phyloP scores from a whole-genome alignment of 2,797 vertebrate species.

The Falco concolor region DNA sequence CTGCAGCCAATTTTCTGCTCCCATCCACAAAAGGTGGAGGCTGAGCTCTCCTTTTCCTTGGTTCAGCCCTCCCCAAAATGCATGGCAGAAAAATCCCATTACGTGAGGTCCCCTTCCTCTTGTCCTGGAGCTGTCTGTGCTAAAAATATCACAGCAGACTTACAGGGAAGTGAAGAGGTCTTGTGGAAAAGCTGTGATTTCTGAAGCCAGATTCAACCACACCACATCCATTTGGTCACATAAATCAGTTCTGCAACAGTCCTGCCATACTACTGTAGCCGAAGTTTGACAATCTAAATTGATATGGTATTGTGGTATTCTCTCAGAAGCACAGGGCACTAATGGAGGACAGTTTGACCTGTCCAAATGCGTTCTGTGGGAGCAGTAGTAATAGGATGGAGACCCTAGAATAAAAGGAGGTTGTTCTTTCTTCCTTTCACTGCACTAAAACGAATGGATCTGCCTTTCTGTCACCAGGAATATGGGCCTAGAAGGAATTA shows the following conservation, averaged over 20 bases:
- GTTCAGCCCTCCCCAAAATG: not conserved
- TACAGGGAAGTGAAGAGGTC: not conserved
- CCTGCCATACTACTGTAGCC: not conserved
- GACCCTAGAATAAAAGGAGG: not conserved
- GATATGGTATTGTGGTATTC: not conserved
- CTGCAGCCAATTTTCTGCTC: constrained; percentile 16
- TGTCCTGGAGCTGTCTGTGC: not conserved
- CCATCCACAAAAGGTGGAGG: not conserved
- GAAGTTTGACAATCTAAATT: not conserved
- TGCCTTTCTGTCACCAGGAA: not conserved
- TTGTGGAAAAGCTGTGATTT: not conserved
- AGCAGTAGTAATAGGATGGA: not conserved
- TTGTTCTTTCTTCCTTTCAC: not conserved
- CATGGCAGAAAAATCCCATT: not conserved
- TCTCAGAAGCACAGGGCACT: not conserved
- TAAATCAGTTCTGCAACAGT: not conserved
- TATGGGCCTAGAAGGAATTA: not conserved
- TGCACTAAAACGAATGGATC: not conserved
- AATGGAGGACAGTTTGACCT: not conserved
- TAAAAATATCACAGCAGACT: not conserved
- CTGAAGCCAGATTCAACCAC: not conserved
- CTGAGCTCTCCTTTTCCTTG: not conserved
- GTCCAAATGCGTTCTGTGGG: not conserved
- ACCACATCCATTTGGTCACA: not conserved
- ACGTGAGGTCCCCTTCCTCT: not conserved